phyloP scores from a whole-genome alignment of 1,140 invertebrate species.

The Arctopsyche grandis region DNA sequence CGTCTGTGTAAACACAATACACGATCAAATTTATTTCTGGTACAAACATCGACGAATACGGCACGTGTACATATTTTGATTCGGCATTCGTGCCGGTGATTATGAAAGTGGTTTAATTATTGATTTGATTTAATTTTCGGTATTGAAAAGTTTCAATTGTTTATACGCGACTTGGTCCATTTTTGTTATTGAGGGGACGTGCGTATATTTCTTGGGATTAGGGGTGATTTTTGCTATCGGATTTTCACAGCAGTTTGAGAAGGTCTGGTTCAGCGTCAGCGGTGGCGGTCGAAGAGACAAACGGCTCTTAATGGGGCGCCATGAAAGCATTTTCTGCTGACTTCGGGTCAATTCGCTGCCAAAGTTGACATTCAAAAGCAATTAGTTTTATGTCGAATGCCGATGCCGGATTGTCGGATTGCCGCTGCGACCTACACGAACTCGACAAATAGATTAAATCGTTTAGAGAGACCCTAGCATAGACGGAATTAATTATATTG shows the following conservation, averaged over 20 bases:
- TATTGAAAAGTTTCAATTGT: too few species aligned
- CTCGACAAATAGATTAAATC: constrained; percentile 19
- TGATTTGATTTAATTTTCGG: too few species aligned
- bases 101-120: too few species aligned
- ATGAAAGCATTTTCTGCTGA: constrained; percentile 25
- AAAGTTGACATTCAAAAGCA: constrained; percentile 35
- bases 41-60: too few species aligned
- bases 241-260: not conserved
- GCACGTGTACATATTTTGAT: too few species aligned
- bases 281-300: not conserved
- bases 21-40: too few species aligned
- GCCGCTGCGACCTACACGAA: not conserved
- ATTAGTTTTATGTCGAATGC: constrained; percentile 33
- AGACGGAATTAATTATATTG: not conserved
- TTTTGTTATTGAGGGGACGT: too few species aligned
- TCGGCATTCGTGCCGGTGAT: too few species aligned
- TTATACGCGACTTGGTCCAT: too few species aligned
- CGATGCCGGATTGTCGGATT: constrained; percentile 8
- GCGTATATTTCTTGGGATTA: too few species aligned
- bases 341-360: constrained; percentile 16
- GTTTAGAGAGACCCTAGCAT: not conserved
- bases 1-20: too few species aligned
- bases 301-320: constrained; percentile 12
- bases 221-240: too few species aligned
- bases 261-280: not conserved